These are phyloP conservation scores for Dolomedes plantarius DNA, from an alignment of 2,888 invertebrate genomes.

Conservation along the genomic window DNA sequence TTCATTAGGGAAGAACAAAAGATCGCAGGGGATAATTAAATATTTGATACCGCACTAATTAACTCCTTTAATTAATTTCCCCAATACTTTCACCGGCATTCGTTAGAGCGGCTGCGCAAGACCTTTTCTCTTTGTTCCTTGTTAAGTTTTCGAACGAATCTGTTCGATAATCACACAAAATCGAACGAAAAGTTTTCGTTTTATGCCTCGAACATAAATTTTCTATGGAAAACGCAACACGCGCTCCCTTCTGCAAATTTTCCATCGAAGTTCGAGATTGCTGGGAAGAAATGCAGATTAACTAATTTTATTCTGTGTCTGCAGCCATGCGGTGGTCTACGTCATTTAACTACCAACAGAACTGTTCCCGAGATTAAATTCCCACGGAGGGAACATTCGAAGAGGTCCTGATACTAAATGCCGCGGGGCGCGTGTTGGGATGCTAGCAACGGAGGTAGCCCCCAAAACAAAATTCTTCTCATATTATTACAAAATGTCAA, in stretches of 20 bases:
- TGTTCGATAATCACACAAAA: slow-evolving; percentile 53
- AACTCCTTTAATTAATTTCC: slow-evolving; percentile 71
- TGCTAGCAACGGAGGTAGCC: no score
- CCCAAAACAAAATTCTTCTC: no score
- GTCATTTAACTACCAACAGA: no score
- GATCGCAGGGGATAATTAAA: slow-evolving; percentile 67
- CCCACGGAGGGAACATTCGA: no score
- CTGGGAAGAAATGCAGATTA: background rate
- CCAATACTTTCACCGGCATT: slow-evolving; percentile 54
- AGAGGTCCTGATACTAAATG: no score
- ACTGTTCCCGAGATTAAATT: no score
- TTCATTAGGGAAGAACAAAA: slow-evolving; percentile 70
- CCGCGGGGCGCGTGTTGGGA: no score
- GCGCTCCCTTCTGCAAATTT: background rate
- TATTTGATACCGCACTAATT: slow-evolving; percentile 71
- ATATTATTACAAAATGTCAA: no score
- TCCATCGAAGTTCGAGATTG: background rate
- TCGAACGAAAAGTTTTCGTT: slow-evolving; percentile 33
- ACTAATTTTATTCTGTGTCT: no score
- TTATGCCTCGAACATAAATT: slow-evolving; percentile 4
- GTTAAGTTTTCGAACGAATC: slow-evolving; percentile 24
- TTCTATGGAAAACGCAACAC: background rate
- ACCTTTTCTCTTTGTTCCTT: slow-evolving; percentile 1
- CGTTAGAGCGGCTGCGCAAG: background rate
- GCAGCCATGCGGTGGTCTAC: no score